phyloP scores from a whole-genome alignment of 2,797 vertebrate genomes.

The Galaxias olidus region DNA sequence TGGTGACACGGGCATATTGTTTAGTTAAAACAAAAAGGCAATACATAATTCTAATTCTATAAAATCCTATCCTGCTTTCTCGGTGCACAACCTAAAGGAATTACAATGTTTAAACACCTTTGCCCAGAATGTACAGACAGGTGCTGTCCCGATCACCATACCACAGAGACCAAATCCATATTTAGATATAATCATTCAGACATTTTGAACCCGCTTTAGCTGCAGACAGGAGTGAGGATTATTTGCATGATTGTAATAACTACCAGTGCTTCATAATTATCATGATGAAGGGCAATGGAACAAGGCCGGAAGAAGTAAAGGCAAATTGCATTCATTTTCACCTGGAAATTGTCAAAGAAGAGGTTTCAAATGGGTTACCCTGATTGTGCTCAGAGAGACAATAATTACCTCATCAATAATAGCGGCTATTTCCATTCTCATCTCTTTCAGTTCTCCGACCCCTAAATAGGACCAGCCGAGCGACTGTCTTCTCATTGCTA shows the following conservation, averaged over 20 bases:
- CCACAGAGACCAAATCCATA: too few species aligned
- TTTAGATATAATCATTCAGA: background rate
- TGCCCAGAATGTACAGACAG: too few species aligned
- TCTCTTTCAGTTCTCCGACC: too few species aligned
- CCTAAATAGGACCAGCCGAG: too few species aligned
- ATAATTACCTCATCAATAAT: constrained; percentile 39
- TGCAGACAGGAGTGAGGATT: constrained; percentile 13
- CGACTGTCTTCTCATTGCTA: too few species aligned
- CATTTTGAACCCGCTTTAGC: constrained; percentile 9
- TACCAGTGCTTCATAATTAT: constrained; percentile 23
- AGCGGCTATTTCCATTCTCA: background rate
- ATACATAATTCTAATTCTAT: too few species aligned
- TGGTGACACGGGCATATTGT: too few species aligned
- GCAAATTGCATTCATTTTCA: background rate
- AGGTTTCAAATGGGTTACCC: background rate
- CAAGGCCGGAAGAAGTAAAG: background rate
- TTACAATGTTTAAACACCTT: too few species aligned
- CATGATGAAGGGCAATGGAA: background rate
- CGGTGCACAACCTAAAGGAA: too few species aligned
- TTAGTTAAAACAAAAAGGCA: too few species aligned
- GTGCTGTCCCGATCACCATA: too few species aligned
- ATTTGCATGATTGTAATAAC: constrained; percentile 43
- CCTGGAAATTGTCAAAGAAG: background rate
- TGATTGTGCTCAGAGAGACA: constrained; percentile 23
- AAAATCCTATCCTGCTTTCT: too few species aligned